phyloP scores from a whole-genome alignment of 2,888 invertebrate species.

The Cremastobaeus sp. region DNA sequence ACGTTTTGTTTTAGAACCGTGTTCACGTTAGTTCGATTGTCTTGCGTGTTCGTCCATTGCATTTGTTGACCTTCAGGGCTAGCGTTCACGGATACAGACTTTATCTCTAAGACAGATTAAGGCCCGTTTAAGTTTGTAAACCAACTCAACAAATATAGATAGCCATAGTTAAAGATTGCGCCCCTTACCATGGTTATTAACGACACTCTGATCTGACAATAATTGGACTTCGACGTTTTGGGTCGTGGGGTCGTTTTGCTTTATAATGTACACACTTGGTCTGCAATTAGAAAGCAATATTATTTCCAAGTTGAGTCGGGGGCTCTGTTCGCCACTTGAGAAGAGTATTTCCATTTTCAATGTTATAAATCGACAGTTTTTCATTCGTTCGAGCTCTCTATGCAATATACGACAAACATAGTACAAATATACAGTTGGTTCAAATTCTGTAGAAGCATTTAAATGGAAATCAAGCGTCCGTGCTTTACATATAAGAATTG shows the following conservation, averaged over 20 bases:
- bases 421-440: too few species aligned
- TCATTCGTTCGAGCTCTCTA: too few species aligned
- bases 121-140: too few species aligned
- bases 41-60: constrained; percentile 72
- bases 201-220: constrained; percentile 65
- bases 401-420: too few species aligned
- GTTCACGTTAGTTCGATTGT: constrained; percentile 68
- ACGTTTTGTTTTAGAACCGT: constrained; percentile 67
- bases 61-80: constrained; percentile 67
- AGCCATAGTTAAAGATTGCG: too few species aligned
- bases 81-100: constrained; percentile 46
- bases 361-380: neutral
- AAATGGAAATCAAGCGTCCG: too few species aligned
- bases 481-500: too few species aligned
- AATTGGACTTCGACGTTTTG: constrained; percentile 65
- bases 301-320: too few species aligned
- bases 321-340: too few species aligned
- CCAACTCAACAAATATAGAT: too few species aligned
- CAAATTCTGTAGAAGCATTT: too few species aligned
- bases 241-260: constrained; percentile 68
- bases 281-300: constrained; percentile 65
- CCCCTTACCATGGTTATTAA: constrained; percentile 70
- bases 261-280: constrained; percentile 74
- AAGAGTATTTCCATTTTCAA: neutral
- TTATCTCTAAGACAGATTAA: constrained; percentile 47